Evolutionary conservation across 2,888 invertebrate genomes (phyloP), one percentile per base, ranked within the genome.

Genomic region (Norana najaformis): DNA sequence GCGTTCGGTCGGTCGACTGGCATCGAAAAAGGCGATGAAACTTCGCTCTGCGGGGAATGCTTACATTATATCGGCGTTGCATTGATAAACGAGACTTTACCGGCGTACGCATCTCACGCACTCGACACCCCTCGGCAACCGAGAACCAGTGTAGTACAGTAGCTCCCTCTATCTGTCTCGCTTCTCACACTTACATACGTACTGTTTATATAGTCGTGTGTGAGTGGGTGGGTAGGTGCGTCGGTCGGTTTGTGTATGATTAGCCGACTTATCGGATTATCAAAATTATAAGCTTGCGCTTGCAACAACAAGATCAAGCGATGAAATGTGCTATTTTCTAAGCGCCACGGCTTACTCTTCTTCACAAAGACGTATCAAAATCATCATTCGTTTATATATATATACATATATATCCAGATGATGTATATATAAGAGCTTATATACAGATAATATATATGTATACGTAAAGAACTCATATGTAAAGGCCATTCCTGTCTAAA

Each of bases 221-320:
- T 85, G 85, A 36, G 85, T 85, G 85, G 35, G 85, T 85, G 85
- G 18, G 85, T 36, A 1, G 35, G 36, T 85, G 36, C 20, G 83
- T 83, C 35, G 34, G 85, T 85, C 36, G 35, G 85, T 85, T 18
- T 85, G 85, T 85, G 85, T 85, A 37, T 16, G 85, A 36, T 35
- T 85, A 85, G 36, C 85, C 37, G 85, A 85, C 37, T 35, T 85
- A 85, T 85, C 85, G 11, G 85, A 36, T 85, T 85, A 37, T 85
- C 85, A 85, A 85, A 85, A 85, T 85, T 35, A 37, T 37, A 35
- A 69, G 69, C 69, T 69, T 16, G 69, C 69, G 69, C n/a, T n/a
- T 69, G 16, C 69, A 13, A 30, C 5, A 69, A 69, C n/a, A 69
- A 69, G 69, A 69, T 69, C 69, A 69, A 69, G 30, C 69, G 69